These are phyloP conservation scores for Thalassophryne amazonica DNA, from an alignment of 2,797 vertebrate species.

Conservation along the genomic window DNA sequence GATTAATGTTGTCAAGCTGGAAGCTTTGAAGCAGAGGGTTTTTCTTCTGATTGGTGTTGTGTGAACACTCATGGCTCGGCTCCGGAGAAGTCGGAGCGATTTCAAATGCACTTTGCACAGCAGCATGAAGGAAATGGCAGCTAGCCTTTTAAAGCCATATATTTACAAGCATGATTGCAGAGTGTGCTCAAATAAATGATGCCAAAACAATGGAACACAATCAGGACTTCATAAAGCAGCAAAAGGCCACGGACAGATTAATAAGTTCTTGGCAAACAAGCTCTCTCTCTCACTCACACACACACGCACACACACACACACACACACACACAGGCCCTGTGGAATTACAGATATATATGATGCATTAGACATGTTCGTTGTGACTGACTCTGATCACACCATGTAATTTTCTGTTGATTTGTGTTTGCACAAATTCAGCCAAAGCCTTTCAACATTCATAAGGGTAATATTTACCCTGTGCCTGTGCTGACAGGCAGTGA, in stretches of 20 bases:
- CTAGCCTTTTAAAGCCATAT: conserved; percentile 74
- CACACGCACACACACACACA: conserved; percentile 21
- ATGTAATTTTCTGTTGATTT: conserved; percentile 71
- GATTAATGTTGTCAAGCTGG: conserved; percentile 76
- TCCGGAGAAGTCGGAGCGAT: conserved; percentile 72
- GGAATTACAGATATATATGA: conserved; percentile 75
- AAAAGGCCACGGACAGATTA: conserved; percentile 79
- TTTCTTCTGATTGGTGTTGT: conserved; percentile 79
- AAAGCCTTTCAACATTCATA: conserved; percentile 63
- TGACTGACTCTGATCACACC: conserved; percentile 65
- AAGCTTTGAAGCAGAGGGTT: conserved; percentile 58
- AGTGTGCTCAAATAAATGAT: conserved; percentile 82
- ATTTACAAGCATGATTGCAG: conserved; percentile 78
- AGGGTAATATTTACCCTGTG: conserved; percentile 53
- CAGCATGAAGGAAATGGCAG: conserved; percentile 78
- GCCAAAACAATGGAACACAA: conserved; percentile 79
- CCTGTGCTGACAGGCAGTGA: conserved; percentile 45
- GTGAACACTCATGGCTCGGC: conserved; percentile 71
- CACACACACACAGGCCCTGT: conserved; percentile 50
- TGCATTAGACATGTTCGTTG: conserved; percentile 69
- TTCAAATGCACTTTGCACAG: conserved; percentile 80
- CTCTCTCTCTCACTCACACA: conserved; percentile 24
- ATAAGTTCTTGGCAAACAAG: conserved; percentile 67
- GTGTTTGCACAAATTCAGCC: conserved; percentile 64
- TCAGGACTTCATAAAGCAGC: conserved; percentile 79